Evolutionary conservation across 92 coral and sea anemone genomes (phyloP).

Genomic region (Bergia puertoricense): DNA sequence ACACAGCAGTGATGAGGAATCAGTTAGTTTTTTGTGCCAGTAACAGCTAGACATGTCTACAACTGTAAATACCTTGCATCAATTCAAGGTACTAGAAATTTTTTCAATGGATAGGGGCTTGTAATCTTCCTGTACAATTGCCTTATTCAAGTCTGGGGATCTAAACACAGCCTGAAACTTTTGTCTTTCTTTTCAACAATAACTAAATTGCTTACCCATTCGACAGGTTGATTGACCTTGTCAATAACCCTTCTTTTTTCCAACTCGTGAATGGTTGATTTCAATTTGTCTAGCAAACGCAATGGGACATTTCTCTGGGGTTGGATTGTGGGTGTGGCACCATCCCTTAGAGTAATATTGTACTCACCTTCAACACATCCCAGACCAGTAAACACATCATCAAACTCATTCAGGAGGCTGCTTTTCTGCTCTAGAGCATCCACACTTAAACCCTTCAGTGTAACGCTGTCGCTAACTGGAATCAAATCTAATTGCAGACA

Average conservation of each 20-base stretch:
- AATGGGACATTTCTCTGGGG: slow-evolving; percentile 54
- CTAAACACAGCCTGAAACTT: too few relatives aligned
- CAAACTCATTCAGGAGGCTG: slow-evolving; percentile 38
- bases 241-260: slow-evolving; percentile 32
- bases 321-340: slow-evolving; percentile 48
- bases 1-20: slow-evolving; percentile 34
- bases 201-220: slow-evolving; percentile 46
- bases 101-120: slow-evolving; percentile 27
- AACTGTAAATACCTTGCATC: neutral
- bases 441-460: slow-evolving; percentile 24
- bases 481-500: slow-evolving; percentile 45
- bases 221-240: slow-evolving; percentile 33
- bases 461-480: slow-evolving; percentile 27
- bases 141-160: too few relatives aligned
- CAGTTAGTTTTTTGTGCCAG: slow-evolving; percentile 55
- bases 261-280: slow-evolving; percentile 19
- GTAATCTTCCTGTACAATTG: too few relatives aligned
- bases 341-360: slow-evolving; percentile 33
- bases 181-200: slow-evolving; percentile 17
- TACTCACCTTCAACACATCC: slow-evolving; percentile 51
- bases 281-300: slow-evolving; percentile 41
- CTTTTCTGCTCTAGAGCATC: slow-evolving; percentile 27
- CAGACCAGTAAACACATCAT: slow-evolving; percentile 49
- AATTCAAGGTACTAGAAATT: slow-evolving; percentile 39
- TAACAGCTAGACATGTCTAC: slow-evolving; percentile 56